Evolutionary conservation across 2,888 invertebrate genomes (phyloP), one percentile per base, ranked within the genome.

Genomic region (Erannis defoliaria): DNA sequence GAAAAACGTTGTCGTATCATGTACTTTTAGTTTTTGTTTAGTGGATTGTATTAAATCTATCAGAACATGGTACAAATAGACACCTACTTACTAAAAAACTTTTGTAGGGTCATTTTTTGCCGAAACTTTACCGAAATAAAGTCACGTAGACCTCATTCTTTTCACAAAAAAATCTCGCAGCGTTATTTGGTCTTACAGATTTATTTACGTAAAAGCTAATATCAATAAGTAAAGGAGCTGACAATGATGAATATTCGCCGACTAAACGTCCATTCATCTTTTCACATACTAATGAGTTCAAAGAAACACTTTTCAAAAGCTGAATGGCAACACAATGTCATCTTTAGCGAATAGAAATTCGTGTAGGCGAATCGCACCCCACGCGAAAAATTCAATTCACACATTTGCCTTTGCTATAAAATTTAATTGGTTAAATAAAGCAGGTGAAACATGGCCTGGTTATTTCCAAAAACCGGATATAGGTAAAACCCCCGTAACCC

Each of bases 401-500:
- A 16, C 16, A 38, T 31, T 18, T 35, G 18, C 26, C 16, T n/a
- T 19, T 2, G 38, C 19, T n/a, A 16, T 33, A 10, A 37, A 49
- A 50, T 23, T 37, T 43, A 40, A 55, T 45, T 29, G 10, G 38
- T 5, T 42, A 26, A 55, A 26, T 40, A 31, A 40, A 51, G 9
- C 23, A 31, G 29, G 40, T 51, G 26, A 16, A 50, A 35, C 49
- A 12, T 21, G 6, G 16, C 31, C 14, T 4, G 2, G 16, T 12
- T 23, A 29, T 43, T 48, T 14, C 29, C 51, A 5, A 21, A 42
- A 46, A 16, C 53, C 35, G 46, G 42, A 16, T 42, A 40, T n/a
- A 35, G 56, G 46, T 51, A 19, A 59, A 42, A 46, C 9, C 31
- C 33, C 31, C 26, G 61, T 68, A 64, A 66, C 68, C 68, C 53